Base-by-base conservation (phyloP, 2,797 vertebrate species). In the Bradypus variegatus region DNA sequence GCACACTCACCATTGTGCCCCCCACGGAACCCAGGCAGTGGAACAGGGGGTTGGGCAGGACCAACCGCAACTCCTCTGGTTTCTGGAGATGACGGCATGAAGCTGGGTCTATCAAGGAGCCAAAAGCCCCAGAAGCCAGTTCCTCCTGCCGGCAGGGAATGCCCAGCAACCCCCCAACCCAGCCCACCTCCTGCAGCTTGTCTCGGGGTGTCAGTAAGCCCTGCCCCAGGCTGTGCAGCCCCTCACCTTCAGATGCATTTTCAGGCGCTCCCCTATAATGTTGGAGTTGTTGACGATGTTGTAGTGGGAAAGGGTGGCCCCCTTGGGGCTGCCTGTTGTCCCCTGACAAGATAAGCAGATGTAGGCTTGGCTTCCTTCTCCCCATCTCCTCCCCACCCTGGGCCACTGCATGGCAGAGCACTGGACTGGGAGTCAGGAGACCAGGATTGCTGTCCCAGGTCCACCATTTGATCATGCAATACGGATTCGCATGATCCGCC, bases 221-320 rank as follows among this genome's bases (percentile, higher is more conserved):
- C n/a, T 15, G 8, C 48, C n/a, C 45, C 8, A 6, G 48, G 33
- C n/a, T 53, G 18, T 48, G 53, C 36, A 31, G 82, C 23, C 45
- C 70, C 86, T 86, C 78, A 95, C 93, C 94, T 95, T 91, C 73
- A 31, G 36, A 12, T 48, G 41, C 81, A 94, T 72, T 79, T 83
- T 93, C 94, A 96, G 89, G 86, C 93, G 94, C 27, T 72, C 14
- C 1, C 99, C 99, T 0, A 98, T 29, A 15, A 98, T 94, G 82
- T 95, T 95, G 87, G 98, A 95, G 6, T 99, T 99, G 97, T 99
- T 99, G 95, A 99, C 92, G 27, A 99, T 97, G 96, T 99, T 99
- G 97, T 98, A 97, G 95, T 99, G 99, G 27, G 98, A 98, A n/a
- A 99, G 97, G 1, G 98, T 98, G 92, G 98, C 99, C 72, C 98